Evolutionary conservation across 2,888 invertebrate species (phyloP), one percentile per base, ranked within the genome.

Genomic region (Prosopocoilus inquinatus): DNA sequence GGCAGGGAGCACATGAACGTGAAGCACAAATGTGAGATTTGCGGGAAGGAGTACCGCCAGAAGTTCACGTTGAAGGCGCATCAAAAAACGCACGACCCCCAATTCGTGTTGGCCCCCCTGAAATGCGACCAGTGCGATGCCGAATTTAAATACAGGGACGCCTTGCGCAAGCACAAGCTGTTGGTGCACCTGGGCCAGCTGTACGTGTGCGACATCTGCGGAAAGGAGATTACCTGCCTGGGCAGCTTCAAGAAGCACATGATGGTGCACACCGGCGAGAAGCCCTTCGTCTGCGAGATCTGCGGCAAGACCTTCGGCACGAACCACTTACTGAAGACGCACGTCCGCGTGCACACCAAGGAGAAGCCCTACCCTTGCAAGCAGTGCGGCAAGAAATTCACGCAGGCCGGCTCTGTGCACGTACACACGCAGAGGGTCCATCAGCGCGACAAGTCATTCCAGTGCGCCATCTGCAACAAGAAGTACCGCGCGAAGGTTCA

Each of bases 381-480:
- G 0, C 68, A 78, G 0, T 83, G 85, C 59, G 81, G 80, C 0
- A 82, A 81, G 59, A 80, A 79, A 32, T 81, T 83, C 64, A 77
- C 82, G 0, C 47, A 47, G 28, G 15, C n/a, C 32, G 32, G 47
- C 5, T 28, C 20, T 5, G 20, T 28, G 20, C 20, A 28, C 5
- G 7, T 28, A 5, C 20, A 28, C 7, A 4, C 7, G 7, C 20
- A 28, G 20, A 28, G 20, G 20, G 20, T 28, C 5, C 20, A 28
- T 7, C 20, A 5, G 5, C 20, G 20, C 7, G 20, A 28, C 4
- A 28, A 28, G 3, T 5, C 20, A 28, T 28, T 28, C 20, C 20
- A 28, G 20, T 28, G 20, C 20, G 5, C 1, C 5, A 28, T 28
- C 20, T 28, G 20, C 5, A 28, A 28, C 7, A 28, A 28, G 20